Percentiles rank a stretch among this genome's conserved stretches.
Evolutionary conservation across 1,140 invertebrate genomes (phyloP).

Genomic region (Meloidogyne chitwoodi): DNA sequence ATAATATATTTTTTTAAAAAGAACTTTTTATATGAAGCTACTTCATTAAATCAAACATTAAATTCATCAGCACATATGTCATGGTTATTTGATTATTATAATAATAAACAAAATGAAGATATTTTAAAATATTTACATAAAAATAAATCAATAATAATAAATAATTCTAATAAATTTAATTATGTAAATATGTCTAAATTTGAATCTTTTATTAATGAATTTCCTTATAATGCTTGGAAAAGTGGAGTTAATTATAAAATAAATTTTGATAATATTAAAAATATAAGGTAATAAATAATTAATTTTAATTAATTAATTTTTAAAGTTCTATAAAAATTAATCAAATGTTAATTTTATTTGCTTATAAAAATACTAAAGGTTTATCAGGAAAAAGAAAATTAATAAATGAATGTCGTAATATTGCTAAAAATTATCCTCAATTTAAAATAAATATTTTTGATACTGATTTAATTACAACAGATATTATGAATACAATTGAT

Average conservation of each 20-base stretch:
- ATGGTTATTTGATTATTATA: constrained; percentile 41
- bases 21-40: constrained; percentile 31
- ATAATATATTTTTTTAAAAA: constrained; percentile 30
- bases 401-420: constrained; percentile 28
- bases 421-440: constrained; percentile 29
- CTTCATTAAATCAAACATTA: constrained; percentile 32
- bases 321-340: constrained; percentile 31
- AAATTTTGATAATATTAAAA: neutral
- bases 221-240: constrained; percentile 43
- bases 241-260: constrained; percentile 25
- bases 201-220: constrained; percentile 34
- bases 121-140: constrained; percentile 16
- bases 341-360: constrained; percentile 31
- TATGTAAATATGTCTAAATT: constrained; percentile 41
- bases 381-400: constrained; percentile 30
- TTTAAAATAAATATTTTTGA: constrained; percentile 33
- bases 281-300: neutral
- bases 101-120: constrained; percentile 31
- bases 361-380: constrained; percentile 37
- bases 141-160: too few relatives aligned
- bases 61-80: constrained; percentile 32
- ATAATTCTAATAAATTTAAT: neutral
- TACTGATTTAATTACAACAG: constrained; percentile 32
- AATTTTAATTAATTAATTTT: neutral
- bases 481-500: neutral